A percentile compares a stretch with the other conserved stretches of the same genome.
Evolutionary conservation across 2,888 invertebrate genomes (phyloP).

Genomic region (Unio pictorum): DNA sequence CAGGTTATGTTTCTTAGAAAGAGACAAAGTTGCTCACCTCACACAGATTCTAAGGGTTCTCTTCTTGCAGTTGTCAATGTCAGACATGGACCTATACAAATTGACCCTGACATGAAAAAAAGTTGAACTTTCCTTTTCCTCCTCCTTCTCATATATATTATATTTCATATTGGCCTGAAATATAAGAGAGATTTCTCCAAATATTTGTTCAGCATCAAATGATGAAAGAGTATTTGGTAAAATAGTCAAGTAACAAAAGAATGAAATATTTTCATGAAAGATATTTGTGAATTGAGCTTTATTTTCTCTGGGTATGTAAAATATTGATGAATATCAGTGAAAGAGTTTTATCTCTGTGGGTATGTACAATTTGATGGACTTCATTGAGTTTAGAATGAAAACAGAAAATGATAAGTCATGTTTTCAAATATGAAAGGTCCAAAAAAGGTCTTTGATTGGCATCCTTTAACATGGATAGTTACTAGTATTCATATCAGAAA

Average conservation of each 20-base stretch:
- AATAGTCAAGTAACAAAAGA: neutral
- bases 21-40: slow-evolving; percentile 40
- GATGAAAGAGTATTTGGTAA: neutral
- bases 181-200: neutral
- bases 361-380: too few species aligned
- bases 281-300: too few species aligned
- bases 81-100: slow-evolving; percentile 23
- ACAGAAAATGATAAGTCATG: neutral
- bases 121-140: slow-evolving; percentile 27
- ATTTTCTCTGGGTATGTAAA: too few species aligned
- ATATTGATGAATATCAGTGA: too few species aligned
- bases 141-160: slow-evolving; percentile 45
- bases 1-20: too few species aligned
- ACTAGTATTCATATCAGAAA: too few species aligned
- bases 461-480: too few species aligned
- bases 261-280: too few species aligned
- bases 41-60: slow-evolving; percentile 55
- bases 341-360: too few species aligned
- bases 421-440: neutral
- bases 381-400: too few species aligned
- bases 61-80: slow-evolving; percentile 44
- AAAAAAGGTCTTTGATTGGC: too few species aligned
- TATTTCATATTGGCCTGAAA: slow-evolving; percentile 58
- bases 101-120: slow-evolving; percentile 41
- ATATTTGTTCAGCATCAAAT: neutral